Evolutionary conservation across 2,113 vertebrate species (phyloP), one percentile per base, ranked within the genome.

Genomic region (Lepisosteus oculatus): DNA sequence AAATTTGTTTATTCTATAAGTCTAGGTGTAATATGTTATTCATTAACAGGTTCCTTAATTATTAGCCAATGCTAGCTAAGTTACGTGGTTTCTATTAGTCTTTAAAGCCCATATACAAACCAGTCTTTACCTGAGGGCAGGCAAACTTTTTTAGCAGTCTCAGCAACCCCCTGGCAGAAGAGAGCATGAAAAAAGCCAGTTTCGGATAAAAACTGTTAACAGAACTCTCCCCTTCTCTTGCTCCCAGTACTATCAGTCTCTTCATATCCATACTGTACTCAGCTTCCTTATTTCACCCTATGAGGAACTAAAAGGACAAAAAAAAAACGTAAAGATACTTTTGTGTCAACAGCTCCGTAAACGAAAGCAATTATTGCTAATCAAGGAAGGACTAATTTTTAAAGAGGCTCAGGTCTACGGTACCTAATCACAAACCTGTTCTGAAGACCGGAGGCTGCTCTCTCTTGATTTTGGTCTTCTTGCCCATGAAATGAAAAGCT

Each of bases 251-350:
- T 42, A 13, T 14, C 67, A 42, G 17, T 3, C 54, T 11, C 29
- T 9, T 29, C 51, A 8, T 29, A 15, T 17, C 57, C 4, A 13
- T 43, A 5, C 4, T 43, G 61, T n/a, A 61, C 12, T 2, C 55
- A 68, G 62, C 65, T 73, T 73, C 65, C 72, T 43, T 14, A 55
- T 73, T 68, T 67, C 67, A 44, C 51, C 14, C 44, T 61, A 67
- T 68, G 72, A 73, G 72, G 72, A 73, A 73, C 56, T 73, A 68
- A 17, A 62, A 54, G 67, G 7, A 65, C 17, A 15, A 61, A 15
- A 70, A 59, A 57, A 44, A 43, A 51, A 17, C 59, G 13, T 17
- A 14, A 47, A n/a, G 17, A 17, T 41, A 17, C 13, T 12, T 6
- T n/a, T 62, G 59, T 55, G 69, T 51, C 2, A 44, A 51, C 47